Percentiles rank a stretch among this genome's conserved stretches.
Evolutionary conservation across 2,113 vertebrate genomes (phyloP).

Genomic region (Chunga burmeisteri): DNA sequence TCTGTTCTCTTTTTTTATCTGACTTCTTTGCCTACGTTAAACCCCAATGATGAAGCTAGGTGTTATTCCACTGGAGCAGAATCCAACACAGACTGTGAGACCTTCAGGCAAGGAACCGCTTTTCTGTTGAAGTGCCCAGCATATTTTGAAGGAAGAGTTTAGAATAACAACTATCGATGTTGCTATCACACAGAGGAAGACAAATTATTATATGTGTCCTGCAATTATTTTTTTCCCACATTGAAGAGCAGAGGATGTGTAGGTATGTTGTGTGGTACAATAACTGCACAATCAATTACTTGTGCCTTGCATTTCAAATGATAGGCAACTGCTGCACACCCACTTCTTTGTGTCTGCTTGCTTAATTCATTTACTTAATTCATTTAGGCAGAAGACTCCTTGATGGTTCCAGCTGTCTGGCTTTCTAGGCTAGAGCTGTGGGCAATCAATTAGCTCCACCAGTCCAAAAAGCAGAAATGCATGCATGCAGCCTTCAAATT

Average conservation of each 20-base stretch:
- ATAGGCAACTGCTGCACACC: conserved; percentile 18
- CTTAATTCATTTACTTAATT: conserved; percentile 58
- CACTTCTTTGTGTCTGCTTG: conserved; percentile 42
- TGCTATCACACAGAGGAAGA: neutral
- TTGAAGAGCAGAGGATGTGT: neutral
- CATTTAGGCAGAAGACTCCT: conserved; percentile 40
- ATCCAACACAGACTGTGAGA: neutral
- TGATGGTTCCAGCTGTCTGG: conserved; percentile 36
- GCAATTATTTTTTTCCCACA: neutral
- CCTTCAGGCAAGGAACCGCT: neutral
- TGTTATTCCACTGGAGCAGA: neutral
- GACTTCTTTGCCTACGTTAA: neutral
- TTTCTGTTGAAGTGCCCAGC: neutral
- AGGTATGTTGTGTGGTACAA: neutral
- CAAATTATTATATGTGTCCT: neutral
- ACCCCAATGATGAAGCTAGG: neutral
- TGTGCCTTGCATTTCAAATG: conserved; percentile 15
- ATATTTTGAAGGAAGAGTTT: conserved; percentile 2
- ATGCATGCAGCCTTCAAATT: neutral
- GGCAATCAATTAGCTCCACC: conserved; percentile 25
- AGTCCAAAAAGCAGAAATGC: neutral
- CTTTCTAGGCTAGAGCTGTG: conserved; percentile 20
- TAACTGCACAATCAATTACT: conserved; percentile 44
- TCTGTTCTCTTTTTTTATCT: neutral
- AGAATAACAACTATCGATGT: conserved; percentile 2